Evolutionary conservation across 2,888 invertebrate species (phyloP).

Genomic region (Siphonodentalium dalli): DNA sequence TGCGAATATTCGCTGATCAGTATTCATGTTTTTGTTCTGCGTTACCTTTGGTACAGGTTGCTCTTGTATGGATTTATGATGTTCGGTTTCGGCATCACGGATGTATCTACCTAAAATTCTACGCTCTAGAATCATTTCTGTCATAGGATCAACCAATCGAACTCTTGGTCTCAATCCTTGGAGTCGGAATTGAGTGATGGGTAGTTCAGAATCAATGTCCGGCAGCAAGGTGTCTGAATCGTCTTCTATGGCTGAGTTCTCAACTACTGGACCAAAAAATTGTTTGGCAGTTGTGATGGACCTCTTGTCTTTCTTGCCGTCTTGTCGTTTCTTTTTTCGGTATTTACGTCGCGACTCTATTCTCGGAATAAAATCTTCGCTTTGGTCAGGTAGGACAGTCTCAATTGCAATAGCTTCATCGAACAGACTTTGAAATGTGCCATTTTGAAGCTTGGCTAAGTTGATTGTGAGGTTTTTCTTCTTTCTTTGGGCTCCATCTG

Average conservation of each 20-base stretch:
- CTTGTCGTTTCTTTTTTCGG: slow-evolving; percentile 21
- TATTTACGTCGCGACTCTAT: slow-evolving; percentile 23
- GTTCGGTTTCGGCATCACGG: slow-evolving; percentile 52
- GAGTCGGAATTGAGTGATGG: slow-evolving; percentile 48
- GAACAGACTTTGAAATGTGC: slow-evolving; percentile 48
- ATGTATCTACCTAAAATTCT: slow-evolving; percentile 56
- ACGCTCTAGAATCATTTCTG: slow-evolving; percentile 54
- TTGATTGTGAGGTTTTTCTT: slow-evolving; percentile 50
- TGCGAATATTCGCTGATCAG: slow-evolving; percentile 50
- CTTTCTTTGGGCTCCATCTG: slow-evolving; percentile 29
- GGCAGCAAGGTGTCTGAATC: too few relatives aligned
- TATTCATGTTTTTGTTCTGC: slow-evolving; percentile 33
- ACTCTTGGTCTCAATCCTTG: slow-evolving; percentile 46
- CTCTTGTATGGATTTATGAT: slow-evolving; percentile 36
- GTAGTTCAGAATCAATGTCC: slow-evolving; percentile 42
- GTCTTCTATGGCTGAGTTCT: slow-evolving; percentile 29
- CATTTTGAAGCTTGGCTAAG: slow-evolving; percentile 50
- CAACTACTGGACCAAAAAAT: slow-evolving; percentile 58
- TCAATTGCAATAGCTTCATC: slow-evolving; percentile 49
- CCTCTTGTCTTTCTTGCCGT: slow-evolving; percentile 30
- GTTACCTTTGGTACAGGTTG: slow-evolving; percentile 34
- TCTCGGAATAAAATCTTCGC: slow-evolving; percentile 21
- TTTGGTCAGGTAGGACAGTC: slow-evolving; percentile 38
- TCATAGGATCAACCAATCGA: slow-evolving; percentile 49
- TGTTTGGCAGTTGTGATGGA: slow-evolving; percentile 51